Base-by-base conservation (phyloP, 1,140 invertebrate genomes). In the Drepana arcuata region DNA sequence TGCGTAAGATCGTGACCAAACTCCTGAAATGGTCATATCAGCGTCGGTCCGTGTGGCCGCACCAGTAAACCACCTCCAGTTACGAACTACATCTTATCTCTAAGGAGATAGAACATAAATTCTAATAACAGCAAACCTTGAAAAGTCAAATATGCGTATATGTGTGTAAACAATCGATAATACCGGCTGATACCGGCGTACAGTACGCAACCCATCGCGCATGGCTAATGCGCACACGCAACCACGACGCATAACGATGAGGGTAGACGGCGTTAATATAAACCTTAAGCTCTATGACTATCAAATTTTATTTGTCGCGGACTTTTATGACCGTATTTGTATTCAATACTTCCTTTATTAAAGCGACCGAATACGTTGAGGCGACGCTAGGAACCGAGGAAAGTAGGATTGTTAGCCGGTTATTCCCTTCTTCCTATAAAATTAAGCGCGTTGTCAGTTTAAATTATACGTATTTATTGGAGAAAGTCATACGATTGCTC, bases 91-190 rank as follows among this genome's bases (percentile, higher is more conserved):
- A n/a, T n/a, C 42, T 48, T 65, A 54, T 50, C 31, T 24, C 33
- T 6, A 16, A 38, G 11, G 44, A 28, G 54, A 52, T 68, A 73
- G 42, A 41, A 55, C 11, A 38, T 50, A 62, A 29, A 52, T 56
- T 67, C 35, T 34, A 14, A 27, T 51, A 34, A 31, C 16, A 16
- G 16, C 40, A 37, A 49, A 46, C 43, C 41, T 59, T 62, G 49
- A 60, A 29, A 34, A 41, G 39, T 45, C 32, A 35, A 46, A 37
- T 55, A 53, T 48, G 40, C 34, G 43, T 60, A 55, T 51, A 44
- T 39, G 48, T 42, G 41, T 58, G 68, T 80, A 71, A 75, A 80
- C 65, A 77, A 73, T 75, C 61, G 66, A 70, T 72, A 59, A 63
- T 61, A 57, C 62, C 51, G 58, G 41, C 18, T 4, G 18, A 21